Evolutionary conservation across 2,113 vertebrate genomes (phyloP), one percentile per base, ranked within the genome.

Genomic region (Oryzias javanicus): DNA sequence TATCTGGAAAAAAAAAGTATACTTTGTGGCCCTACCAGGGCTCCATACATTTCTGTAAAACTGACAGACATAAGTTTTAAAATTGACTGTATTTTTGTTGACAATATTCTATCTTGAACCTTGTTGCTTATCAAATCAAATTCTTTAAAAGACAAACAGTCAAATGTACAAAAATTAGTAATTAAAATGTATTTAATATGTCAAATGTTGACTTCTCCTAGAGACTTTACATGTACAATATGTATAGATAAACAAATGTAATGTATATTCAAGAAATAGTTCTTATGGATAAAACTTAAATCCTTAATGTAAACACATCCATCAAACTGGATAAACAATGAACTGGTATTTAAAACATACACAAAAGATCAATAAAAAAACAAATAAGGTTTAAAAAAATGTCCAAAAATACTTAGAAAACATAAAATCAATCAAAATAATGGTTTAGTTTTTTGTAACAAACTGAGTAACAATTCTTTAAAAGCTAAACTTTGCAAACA

Each of bases 181-280:
- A 70, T 87, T 83, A 54, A 74, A 84, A 77, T 67, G 56, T 48
- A 48, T 85, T 86, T 86, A 87, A 83, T 86, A 80, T 83, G 70
- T 74, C 76, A 82, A 88, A 85, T 48, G 61, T 69, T 44, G 47
- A 69, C 57, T 72, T 58, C 81, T 79, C 48, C 74, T 81, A 71
- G 55, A 80, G 53, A 61, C 63, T 82, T 86, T 79, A 78, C 64
- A 57, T 82, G 55, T 85, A 88, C 80, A 80, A 47, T 75, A 83
- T 87, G 70, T 86, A 84, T 76, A 87, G 63, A 56, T 25, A 59
- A 19, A 64, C 53, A 78, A 57, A 83, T 78, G 76, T 49, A 75
- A 57, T 64, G 15, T 74, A 54, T 70, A 78, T 62, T 76, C 74
- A 86, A 81, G 67, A 27, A 75, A 40, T 78, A 44, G 40, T 59